A percentile compares a stretch with the other conserved stretches of the same genome.
phyloP scores from a whole-genome alignment of 2,113 vertebrate genomes.

The Lonchura striata region DNA sequence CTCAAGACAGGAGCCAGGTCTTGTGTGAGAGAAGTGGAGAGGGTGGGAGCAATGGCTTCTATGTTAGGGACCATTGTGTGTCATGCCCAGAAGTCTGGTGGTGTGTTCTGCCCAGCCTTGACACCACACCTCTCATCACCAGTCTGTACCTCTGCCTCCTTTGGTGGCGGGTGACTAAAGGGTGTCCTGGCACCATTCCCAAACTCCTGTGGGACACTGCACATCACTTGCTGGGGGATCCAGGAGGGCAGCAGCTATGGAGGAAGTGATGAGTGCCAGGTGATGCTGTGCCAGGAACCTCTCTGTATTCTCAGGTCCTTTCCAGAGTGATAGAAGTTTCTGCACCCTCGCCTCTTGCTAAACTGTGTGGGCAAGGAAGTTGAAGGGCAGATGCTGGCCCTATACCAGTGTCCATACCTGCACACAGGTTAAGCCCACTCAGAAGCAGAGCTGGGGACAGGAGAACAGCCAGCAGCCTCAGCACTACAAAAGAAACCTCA shows the following conservation, averaged over 20 bases:
- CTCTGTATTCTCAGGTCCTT: background rate
- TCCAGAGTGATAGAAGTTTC: background rate
- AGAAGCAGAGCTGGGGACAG: background rate
- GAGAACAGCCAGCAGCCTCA: background rate
- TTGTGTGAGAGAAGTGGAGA: background rate
- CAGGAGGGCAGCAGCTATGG: background rate
- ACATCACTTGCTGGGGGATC: background rate
- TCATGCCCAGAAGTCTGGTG: background rate
- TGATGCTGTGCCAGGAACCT: background rate
- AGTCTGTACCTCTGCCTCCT: background rate
- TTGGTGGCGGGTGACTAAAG: background rate
- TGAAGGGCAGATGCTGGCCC: background rate
- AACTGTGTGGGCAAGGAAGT: background rate
- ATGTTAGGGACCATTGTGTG: background rate
- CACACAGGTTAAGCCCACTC: background rate
- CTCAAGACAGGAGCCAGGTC: background rate
- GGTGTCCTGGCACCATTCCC: background rate
- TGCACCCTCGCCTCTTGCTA: background rate
- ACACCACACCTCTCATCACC: background rate
- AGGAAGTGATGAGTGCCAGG: background rate
- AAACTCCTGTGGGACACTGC: background rate
- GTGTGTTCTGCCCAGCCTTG: background rate
- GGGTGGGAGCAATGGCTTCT: background rate
- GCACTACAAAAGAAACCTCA: background rate
- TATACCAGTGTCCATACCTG: background rate